Conservation (phyloP, 2,113 vertebrate genomes). For the Cottus gobio region DNA sequence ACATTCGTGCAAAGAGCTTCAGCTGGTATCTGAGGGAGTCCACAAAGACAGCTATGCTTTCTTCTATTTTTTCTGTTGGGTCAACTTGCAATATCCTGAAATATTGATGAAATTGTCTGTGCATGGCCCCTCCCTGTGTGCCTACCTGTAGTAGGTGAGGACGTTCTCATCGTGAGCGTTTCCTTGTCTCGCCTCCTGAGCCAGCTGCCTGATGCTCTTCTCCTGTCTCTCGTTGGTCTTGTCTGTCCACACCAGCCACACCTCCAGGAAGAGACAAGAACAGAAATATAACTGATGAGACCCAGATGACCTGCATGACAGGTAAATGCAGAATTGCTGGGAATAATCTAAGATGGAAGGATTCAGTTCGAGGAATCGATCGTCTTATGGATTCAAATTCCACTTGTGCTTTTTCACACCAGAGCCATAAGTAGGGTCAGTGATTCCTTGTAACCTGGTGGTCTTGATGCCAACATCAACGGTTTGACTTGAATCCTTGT, state of each 20-base stretch:
- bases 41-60: background rate
- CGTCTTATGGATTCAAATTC: background rate
- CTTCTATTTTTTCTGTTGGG: no score
- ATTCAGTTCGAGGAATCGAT: background rate
- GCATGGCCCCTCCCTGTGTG: background rate
- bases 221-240: slow-evolving; percentile 90
- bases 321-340: no score
- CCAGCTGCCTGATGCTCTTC: slow-evolving; percentile 94
- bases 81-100: background rate
- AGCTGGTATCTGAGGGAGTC: slow-evolving; percentile 90
- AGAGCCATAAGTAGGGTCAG: background rate
- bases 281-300: background rate
- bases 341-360: background rate
- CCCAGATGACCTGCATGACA: background rate
- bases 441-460: background rate
- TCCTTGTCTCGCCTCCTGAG: slow-evolving; percentile 93
- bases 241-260: slow-evolving; percentile 96
- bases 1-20: slow-evolving; percentile 98
- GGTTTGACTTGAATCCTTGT: background rate
- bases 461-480: background rate
- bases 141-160: slow-evolving; percentile 96
- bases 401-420: background rate
- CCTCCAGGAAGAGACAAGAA: slow-evolving; percentile 62
- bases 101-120: background rate
- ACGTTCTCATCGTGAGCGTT: slow-evolving; percentile 95